Evolutionary conservation across 23 tunicate genomes (phyloP).

Genomic region (Corella eumyota): DNA sequence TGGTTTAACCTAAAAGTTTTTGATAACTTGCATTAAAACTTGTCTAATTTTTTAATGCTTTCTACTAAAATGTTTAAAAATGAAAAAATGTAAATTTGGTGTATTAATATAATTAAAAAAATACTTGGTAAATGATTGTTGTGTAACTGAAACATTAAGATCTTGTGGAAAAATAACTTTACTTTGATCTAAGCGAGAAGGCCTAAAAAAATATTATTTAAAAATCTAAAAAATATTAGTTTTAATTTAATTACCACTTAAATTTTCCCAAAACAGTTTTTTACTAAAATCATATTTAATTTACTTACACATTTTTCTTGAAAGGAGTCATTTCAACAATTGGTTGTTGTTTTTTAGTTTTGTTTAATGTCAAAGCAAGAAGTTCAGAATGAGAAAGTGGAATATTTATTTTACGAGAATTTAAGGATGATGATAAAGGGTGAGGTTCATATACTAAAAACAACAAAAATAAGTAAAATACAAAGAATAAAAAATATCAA

Average conservation of each 20-base stretch:
- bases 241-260: too few species aligned
- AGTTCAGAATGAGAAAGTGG: conserved; percentile 50
- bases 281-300: too few species aligned
- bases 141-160: neutral
- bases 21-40: neutral
- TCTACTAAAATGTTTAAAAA: neutral
- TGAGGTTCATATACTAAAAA: conserved; percentile 14
- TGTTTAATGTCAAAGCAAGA: conserved; percentile 12
- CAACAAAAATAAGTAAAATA: neutral
- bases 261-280: too few species aligned
- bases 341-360: conserved; percentile 5
- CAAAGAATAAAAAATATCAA: neutral
- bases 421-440: conserved; percentile 38
- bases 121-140: neutral
- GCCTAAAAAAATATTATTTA: too few species aligned
- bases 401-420: conserved; percentile 8
- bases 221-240: too few species aligned
- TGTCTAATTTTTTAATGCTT: neutral
- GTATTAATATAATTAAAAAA: too few species aligned
- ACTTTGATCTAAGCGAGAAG: neutral
- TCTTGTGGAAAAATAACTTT: conserved; percentile 3
- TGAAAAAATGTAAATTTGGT: neutral
- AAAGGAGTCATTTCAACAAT: conserved; percentile 35
- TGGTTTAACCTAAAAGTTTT: neutral
- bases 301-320: too few species aligned